Evolutionary conservation across 2,888 invertebrate species (phyloP), one percentile per base, ranked within the genome.

Genomic region (Apocheima hispidaria): DNA sequence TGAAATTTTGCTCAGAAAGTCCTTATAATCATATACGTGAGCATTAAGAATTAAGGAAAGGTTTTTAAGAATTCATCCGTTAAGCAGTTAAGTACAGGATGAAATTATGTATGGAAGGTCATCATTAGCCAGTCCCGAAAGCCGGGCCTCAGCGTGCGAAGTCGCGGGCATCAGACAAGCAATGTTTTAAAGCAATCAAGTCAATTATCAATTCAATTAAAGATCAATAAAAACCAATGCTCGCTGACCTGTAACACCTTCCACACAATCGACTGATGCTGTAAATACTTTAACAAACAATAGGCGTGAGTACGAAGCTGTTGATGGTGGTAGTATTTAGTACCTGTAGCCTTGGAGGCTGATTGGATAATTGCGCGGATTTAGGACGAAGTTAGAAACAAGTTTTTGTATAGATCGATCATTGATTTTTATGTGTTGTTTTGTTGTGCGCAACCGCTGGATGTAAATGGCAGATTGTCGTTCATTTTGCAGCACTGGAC

Each of bases 301-400:
- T 44, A 28, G 60, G 12, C 6, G n/a, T 44, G 74, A 71, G 63
- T 69, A 69, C 54, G 65, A 68, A 71, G 71, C 12, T n/a, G n/a
- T n/a, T n/a, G n/a, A n/a, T n/a, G n/a, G n/a, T n/a, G 26, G 0
- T 28, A 30, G 46, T 49, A 40, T n/a, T 48, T 38, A 20, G 28
- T 20, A 33, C 16, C 23, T 69, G 69, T 71, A 73, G 68, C 68
- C 68, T 71, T 66, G 54, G 55, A 43, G 6, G 26, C 52, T 76
- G 75, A 77, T 78, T 79, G 72, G 69, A 77, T 78, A 74, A 78
- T 78, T 75, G 71, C 75, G 70, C 67, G 71, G 9, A 79, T 81
- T 77, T 74, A 77, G 78, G 73, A 73, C 75, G 70, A 72, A 69
- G 52, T 67, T 63, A 3, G n/a, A n/a, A n/a, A n/a, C n/a, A n/a